These are phyloP conservation scores for Teleopsis dalmanni DNA, from an alignment of 1,140 invertebrate genomes.

Conservation along the genomic window DNA sequence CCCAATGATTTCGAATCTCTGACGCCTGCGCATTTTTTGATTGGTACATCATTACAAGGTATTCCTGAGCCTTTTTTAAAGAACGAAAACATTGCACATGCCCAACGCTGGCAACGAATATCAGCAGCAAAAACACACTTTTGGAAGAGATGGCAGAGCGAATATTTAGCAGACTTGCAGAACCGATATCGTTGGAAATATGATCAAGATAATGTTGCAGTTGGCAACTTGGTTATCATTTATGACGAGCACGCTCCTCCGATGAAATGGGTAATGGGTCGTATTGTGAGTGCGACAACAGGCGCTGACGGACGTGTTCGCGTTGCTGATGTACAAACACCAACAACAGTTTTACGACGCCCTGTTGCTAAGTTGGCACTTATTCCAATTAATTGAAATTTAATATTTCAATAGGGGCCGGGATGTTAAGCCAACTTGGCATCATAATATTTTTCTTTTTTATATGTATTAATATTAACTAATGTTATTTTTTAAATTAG, in stretches of 20 bases:
- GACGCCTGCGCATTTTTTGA: constrained; percentile 7
- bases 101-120: too few species aligned
- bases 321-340: constrained; percentile 25
- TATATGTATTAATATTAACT: too few species aligned
- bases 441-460: too few species aligned
- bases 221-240: constrained; percentile 33
- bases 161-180: constrained; percentile 27
- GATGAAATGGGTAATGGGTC: constrained; percentile 30
- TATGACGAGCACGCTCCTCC: constrained; percentile 35
- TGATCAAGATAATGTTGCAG: constrained; percentile 12
- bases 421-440: too few species aligned
- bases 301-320: constrained; percentile 26
- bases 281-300: constrained; percentile 20
- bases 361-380: too few species aligned
- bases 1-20: neutral
- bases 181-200: constrained; percentile 30
- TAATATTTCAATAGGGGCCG: too few species aligned
- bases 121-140: constrained; percentile 2
- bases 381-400: too few species aligned
- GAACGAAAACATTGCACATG: neutral
- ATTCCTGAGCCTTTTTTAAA: neutral
- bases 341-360: too few species aligned
- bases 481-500: too few species aligned
- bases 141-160: constrained; percentile 18
- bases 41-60: neutral